Evolutionary conservation across 2,797 vertebrate genomes (phyloP), one percentile per base, ranked within the genome.

Genomic region (Anniella stebbinsi): DNA sequence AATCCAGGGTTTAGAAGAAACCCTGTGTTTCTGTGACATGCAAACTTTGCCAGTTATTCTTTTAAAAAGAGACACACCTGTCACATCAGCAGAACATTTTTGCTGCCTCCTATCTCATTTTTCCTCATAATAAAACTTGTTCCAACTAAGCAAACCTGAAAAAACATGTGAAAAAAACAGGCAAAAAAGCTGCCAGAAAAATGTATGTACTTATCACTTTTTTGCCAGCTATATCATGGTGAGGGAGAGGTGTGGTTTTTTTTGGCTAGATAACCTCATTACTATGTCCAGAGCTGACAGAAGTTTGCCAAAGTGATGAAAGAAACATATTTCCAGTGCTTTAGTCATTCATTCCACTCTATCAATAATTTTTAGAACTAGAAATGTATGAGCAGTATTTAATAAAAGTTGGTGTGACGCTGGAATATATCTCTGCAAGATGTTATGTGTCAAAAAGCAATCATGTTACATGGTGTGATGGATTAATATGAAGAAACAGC

Each of bases 401-500:
- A 95, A 95, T 94, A 95, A 93, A 95, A 93, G 92, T 87, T 92
- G 87, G 85, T 92, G 88, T 76, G 90, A 92, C 86, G 86, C 80
- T 91, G 0, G 38, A 91, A 92, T 94, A 90, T 91, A 94, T 94
- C 92, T 91, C 87, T 90, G 92, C 95, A 95, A 94, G 93, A 93
- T 83, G 91, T 93, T 95, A 89, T 84, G 80, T 96, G 95, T 96
- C 96, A 95, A 95, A 97, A 96, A 95, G 94, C 48, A 90, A 96
- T 96, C 96, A 92, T 95, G 94, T 96, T 93, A 94, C 36, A 87
- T 77, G 89, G 86, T 63, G 80, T 97, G 97, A 97, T 97, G 96
- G 96, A 98, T 97, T 98, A 96, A 96, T 97, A 97, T 90, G 93
- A 95, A 97, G 95, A 96, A 95, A 94, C 93, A 94, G 96, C 97